Evolutionary conservation across 2,797 vertebrate genomes (phyloP).

Genomic region (Benthosema pterotum): DNA sequence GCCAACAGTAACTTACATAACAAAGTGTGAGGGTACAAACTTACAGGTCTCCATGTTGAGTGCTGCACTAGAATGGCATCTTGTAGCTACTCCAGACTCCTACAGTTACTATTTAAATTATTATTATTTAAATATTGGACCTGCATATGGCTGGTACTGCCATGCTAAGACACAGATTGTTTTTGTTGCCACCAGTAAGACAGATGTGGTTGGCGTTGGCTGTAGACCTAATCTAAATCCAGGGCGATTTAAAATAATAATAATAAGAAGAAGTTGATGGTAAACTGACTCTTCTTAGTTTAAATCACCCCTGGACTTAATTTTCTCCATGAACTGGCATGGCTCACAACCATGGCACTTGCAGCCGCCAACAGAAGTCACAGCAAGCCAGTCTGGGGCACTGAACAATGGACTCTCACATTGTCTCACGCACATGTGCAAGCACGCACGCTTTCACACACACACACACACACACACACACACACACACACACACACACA

Average conservation of each 20-base stretch:
- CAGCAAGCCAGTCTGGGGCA: slow-evolving; percentile 26
- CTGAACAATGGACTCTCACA: neutral
- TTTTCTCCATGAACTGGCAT: slow-evolving; percentile 52
- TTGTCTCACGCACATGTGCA: too few species aligned
- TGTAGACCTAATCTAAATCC: neutral
- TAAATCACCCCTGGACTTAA: slow-evolving; percentile 36
- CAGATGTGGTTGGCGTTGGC: slow-evolving; percentile 35
- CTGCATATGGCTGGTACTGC: slow-evolving; percentile 29
- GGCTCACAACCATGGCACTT: slow-evolving; percentile 33
- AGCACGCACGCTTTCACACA: neutral
- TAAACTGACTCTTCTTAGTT: slow-evolving; percentile 47
- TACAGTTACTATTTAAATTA: slow-evolving; percentile 7
- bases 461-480: neutral
- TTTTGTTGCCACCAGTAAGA: slow-evolving; percentile 40
- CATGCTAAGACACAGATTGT: slow-evolving; percentile 64
- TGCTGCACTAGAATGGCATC: slow-evolving; percentile 17
- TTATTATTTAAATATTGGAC: slow-evolving; percentile 33
- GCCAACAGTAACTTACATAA: slow-evolving; percentile 2
- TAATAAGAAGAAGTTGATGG: too few species aligned
- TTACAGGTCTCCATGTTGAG: neutral
- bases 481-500: neutral
- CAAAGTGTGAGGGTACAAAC: slow-evolving; percentile 2
- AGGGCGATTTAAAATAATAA: too few species aligned
- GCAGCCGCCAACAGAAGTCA: slow-evolving; percentile 34
- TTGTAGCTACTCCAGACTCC: slow-evolving; percentile 34